phyloP scores from a whole-genome alignment of 2,888 invertebrate genomes.

The Malthinus seriepunctatus region DNA sequence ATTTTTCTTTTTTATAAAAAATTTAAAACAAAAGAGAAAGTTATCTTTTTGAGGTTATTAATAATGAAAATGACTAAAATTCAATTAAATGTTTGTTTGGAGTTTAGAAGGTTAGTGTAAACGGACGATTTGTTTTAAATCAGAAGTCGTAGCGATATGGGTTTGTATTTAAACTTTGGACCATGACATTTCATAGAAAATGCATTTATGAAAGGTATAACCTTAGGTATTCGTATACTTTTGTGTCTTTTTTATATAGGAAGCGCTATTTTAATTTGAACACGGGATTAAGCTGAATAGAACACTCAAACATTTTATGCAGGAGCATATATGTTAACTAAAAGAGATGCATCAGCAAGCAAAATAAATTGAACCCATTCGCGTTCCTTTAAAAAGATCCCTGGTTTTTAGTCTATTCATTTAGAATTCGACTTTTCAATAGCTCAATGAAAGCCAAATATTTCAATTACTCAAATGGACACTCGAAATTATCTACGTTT shows the following conservation, averaged over 20 bases:
- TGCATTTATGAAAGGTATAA: conserved; percentile 48
- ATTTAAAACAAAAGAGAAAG: too few species aligned
- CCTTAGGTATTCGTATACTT: conserved; percentile 34
- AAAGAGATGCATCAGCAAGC: conserved; percentile 28
- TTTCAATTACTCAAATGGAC: conserved; percentile 56
- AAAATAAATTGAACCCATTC: conserved; percentile 44
- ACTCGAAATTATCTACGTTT: conserved; percentile 46
- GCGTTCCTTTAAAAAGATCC: conserved; percentile 48
- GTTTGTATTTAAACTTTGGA: conserved; percentile 43
- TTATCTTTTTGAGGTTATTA: too few species aligned
- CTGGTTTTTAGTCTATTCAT: conserved; percentile 48
- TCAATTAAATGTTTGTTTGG: neutral
- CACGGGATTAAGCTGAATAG: conserved; percentile 17
- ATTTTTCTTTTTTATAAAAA: too few species aligned
- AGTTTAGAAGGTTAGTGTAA: conserved; percentile 40
- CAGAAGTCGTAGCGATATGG: conserved; percentile 33
- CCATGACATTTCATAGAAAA: conserved; percentile 50
- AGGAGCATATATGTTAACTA: conserved; percentile 21
- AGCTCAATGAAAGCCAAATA: conserved; percentile 50
- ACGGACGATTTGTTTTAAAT: conserved; percentile 43
- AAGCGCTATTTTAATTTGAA: conserved; percentile 22
- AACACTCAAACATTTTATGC: conserved; percentile 20
- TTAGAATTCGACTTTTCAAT: conserved; percentile 53
- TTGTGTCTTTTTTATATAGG: conserved; percentile 17
- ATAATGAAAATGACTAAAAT: neutral